Conservation (phyloP, 2,888 invertebrate species). For the Coenonympha glycerion region DNA sequence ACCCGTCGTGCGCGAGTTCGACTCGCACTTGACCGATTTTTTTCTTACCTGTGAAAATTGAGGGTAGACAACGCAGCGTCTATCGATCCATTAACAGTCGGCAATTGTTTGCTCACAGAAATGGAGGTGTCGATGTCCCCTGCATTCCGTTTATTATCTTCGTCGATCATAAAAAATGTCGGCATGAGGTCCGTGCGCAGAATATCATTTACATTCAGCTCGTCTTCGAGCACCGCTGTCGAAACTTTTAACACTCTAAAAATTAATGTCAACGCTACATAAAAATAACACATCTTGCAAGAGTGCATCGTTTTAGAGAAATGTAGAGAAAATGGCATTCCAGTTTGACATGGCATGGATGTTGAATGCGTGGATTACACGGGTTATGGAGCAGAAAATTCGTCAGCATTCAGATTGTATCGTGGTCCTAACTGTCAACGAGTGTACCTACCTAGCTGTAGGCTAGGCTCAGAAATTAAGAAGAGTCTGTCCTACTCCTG, state of each 20-base stretch:
- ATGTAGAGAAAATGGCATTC: slow-evolving; percentile 7
- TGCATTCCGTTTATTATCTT: slow-evolving; percentile 32
- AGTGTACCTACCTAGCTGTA: background rate
- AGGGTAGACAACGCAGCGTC: slow-evolving; percentile 79
- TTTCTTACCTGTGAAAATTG: slow-evolving; percentile 79
- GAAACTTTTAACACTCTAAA: slow-evolving; percentile 17
- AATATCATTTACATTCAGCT: slow-evolving; percentile 79
- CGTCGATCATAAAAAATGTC: slow-evolving; percentile 75
- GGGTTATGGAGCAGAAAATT: slow-evolving; percentile 68
- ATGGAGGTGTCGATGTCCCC: slow-evolving; percentile 28
- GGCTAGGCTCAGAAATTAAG: too few relatives aligned
- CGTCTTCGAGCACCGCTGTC: slow-evolving; percentile 46
- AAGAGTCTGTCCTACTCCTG: too few relatives aligned
- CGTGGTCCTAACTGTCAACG: slow-evolving; percentile 43
- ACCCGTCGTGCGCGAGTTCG: too few relatives aligned
- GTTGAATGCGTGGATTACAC: slow-evolving; percentile 41
- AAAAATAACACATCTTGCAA: slow-evolving; percentile 7
- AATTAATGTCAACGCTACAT: slow-evolving; percentile 9
- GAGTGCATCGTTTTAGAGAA: background rate
- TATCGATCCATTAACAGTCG: slow-evolving; percentile 75
- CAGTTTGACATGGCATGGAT: background rate
- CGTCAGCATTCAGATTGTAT: slow-evolving; percentile 42
- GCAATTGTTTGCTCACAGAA: slow-evolving; percentile 30
- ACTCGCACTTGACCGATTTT: too few relatives aligned
- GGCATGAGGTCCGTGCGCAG: slow-evolving; percentile 82